phyloP scores from a whole-genome alignment of 1,140 invertebrate genomes.

The Halictus rubicundus region DNA sequence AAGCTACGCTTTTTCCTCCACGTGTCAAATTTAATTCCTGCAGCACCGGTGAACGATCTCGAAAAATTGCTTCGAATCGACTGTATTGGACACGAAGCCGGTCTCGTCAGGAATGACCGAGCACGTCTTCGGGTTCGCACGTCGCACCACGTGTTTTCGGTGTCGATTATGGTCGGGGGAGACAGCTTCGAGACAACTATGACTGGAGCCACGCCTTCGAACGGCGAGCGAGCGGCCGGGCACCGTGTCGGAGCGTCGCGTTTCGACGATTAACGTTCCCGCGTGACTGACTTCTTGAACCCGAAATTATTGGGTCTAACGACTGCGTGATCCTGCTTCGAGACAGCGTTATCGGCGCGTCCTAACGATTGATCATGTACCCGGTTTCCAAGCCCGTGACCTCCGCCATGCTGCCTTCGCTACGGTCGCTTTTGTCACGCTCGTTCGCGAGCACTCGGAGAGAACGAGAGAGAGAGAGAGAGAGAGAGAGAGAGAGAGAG shows the following conservation, averaged over 20 bases:
- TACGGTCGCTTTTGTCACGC: conserved; percentile 13
- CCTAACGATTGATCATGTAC: background rate
- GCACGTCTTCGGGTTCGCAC: too few relatives aligned
- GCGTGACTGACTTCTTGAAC: conserved; percentile 35
- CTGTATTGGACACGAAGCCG: too few relatives aligned
- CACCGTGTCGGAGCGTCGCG: background rate
- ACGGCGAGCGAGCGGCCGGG: background rate
- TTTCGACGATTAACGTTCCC: conserved; percentile 24
- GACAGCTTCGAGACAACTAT: too few relatives aligned
- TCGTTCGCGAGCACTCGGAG: conserved; percentile 9
- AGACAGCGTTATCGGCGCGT: background rate
- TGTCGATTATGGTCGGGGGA: too few relatives aligned
- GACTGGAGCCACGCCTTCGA: background rate
- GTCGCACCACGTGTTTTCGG: too few relatives aligned
- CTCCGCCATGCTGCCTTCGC: background rate
- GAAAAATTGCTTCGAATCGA: too few relatives aligned
- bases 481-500: background rate
- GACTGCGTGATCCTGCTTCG: background rate
- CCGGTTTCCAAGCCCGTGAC: too few relatives aligned
- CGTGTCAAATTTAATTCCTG: too few relatives aligned
- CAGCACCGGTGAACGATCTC: too few relatives aligned
- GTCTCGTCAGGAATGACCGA: too few relatives aligned
- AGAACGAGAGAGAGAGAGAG: background rate
- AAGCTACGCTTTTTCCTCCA: too few relatives aligned
- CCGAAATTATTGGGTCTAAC: conserved; percentile 19